phyloP scores from a whole-genome alignment of 2,888 invertebrate species.

The Notodonta ziczac region DNA sequence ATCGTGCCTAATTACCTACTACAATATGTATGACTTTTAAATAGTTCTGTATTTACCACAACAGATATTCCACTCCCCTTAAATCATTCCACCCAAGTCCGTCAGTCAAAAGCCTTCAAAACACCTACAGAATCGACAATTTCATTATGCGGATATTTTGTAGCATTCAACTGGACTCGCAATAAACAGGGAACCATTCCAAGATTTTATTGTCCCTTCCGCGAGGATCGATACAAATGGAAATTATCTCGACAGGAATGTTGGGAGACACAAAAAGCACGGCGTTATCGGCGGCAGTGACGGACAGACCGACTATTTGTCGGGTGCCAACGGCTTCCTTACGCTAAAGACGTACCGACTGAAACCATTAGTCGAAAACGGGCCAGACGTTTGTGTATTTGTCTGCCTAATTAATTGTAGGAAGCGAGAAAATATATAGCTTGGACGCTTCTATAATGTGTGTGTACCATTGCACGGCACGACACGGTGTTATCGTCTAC shows the following conservation, averaged over 20 bases:
- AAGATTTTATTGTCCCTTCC: conserved; percentile 24
- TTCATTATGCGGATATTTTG: neutral
- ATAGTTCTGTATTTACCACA: no score
- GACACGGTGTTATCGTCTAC: no score
- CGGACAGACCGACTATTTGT: conserved; percentile 32
- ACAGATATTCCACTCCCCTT: no score
- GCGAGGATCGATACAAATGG: conserved; percentile 32
- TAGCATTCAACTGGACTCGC: neutral
- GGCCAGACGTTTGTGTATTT: neutral
- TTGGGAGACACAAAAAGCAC: conserved; percentile 28
- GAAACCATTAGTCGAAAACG: neutral
- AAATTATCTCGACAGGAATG: conserved; percentile 31
- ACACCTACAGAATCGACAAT: no score
- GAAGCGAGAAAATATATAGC: neutral
- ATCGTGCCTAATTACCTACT: no score
- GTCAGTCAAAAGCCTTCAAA: no score
- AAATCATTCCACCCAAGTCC: no score
- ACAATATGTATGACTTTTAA: no score
- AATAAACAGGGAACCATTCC: conserved; percentile 6
- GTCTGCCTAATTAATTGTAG: neutral
- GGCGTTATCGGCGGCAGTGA: conserved; percentile 30
- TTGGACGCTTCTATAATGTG: neutral
- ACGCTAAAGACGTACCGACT: neutral
- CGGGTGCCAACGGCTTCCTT: conserved; percentile 9
- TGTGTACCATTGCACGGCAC: no score